These are phyloP conservation scores for Elysia chlorotica DNA, from an alignment of 1,140 invertebrate genomes.

Conservation along the genomic window DNA sequence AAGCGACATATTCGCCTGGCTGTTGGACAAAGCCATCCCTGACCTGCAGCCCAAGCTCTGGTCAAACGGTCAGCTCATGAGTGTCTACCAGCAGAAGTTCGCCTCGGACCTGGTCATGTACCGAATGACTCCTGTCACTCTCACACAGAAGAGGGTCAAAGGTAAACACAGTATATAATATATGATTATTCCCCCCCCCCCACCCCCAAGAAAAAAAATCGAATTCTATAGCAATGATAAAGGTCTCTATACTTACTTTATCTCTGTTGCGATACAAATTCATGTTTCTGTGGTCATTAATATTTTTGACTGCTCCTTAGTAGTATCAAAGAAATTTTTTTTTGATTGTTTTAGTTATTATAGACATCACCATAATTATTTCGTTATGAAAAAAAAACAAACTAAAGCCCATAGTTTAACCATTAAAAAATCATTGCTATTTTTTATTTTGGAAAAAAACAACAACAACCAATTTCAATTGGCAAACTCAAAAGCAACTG, in stretches of 20 bases:
- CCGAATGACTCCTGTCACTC: not conserved
- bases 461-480: too few relatives aligned
- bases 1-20: not conserved
- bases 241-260: too few relatives aligned
- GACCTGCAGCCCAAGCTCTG: not conserved
- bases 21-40: not conserved
- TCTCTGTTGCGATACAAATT: not conserved
- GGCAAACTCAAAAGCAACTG: too few relatives aligned
- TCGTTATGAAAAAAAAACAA: too few relatives aligned
- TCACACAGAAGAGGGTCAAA: not conserved
- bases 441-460: too few relatives aligned
- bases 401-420: too few relatives aligned
- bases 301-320: not conserved
- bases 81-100: conserved; percentile 4
- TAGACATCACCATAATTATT: too few relatives aligned
- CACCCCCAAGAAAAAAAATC: not conserved
- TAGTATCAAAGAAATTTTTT: not conserved
- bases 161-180: not conserved
- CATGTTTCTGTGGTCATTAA: not conserved
- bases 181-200: too few relatives aligned
- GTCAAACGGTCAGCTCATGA: not conserved
- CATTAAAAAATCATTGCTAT: too few relatives aligned
- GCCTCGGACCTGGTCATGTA: conserved; percentile 7
- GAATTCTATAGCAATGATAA: too few relatives aligned
- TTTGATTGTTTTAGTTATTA: not conserved